Evolutionary conservation across 2,888 invertebrate genomes (phyloP).

Genomic region (Dolichopus griseipennis): DNA sequence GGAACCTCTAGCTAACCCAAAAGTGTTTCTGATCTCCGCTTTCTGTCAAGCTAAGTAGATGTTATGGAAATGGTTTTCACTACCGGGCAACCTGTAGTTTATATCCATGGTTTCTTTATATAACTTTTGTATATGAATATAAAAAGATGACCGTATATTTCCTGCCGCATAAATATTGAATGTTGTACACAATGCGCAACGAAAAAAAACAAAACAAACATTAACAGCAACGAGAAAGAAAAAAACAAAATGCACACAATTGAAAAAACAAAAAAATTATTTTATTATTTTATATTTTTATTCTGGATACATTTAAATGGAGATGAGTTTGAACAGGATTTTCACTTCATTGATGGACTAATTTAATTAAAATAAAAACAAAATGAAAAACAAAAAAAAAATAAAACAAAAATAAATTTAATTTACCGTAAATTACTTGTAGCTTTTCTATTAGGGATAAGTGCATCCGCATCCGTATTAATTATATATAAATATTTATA

Average conservation of each 20-base stretch:
- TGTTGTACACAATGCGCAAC: neutral
- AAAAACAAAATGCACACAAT: neutral
- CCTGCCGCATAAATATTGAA: neutral
- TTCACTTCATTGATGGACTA: neutral
- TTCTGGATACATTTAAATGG: neutral
- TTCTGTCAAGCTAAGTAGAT: too few relatives aligned
- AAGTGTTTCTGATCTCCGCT: too few relatives aligned
- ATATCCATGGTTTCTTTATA: too few relatives aligned
- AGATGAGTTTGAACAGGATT: neutral
- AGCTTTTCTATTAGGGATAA: neutral
- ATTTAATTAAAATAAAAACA: neutral
- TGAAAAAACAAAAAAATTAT: too few relatives aligned
- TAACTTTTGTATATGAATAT: too few relatives aligned
- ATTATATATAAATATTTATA: too few relatives aligned
- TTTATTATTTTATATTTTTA: neutral
- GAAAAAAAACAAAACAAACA: neutral
- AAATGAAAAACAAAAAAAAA: too few relatives aligned
- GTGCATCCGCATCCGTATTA: neutral
- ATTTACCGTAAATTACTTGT: conserved; percentile 3
- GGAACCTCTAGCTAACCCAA: too few relatives aligned
- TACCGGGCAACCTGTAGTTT: too few relatives aligned
- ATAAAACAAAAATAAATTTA: too few relatives aligned
- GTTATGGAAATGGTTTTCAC: too few relatives aligned
- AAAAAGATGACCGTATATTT: neutral
- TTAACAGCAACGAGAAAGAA: neutral